Percentiles rank a stretch among this genome's conserved stretches.
Evolutionary conservation across 1,140 invertebrate genomes (phyloP).

Genomic region (Lasaia peninsularis): DNA sequence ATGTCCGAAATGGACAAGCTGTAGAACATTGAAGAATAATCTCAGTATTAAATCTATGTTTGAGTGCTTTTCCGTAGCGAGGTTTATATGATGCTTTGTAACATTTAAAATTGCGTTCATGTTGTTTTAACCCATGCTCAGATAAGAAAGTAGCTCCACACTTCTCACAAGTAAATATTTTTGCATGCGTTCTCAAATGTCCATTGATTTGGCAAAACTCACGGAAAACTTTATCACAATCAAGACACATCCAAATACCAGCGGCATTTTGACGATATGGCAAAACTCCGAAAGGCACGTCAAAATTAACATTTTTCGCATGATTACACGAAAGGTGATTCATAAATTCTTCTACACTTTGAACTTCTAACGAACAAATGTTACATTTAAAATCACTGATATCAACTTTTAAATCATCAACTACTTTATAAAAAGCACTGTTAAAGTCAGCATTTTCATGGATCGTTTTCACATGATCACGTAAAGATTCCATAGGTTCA

Average conservation of each 20-base stretch:
- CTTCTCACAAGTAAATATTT: conserved; percentile 65
- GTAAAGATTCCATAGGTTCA: conserved; percentile 51
- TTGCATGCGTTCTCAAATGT: conserved; percentile 56
- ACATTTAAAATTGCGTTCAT: conserved; percentile 62
- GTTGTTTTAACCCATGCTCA: conserved; percentile 57
- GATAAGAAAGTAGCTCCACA: conserved; percentile 62
- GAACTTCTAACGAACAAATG: conserved; percentile 41
- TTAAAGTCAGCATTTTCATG: conserved; percentile 56
- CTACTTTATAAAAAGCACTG: conserved; percentile 64
- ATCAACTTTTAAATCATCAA: conserved; percentile 61
- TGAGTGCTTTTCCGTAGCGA: conserved; percentile 55
- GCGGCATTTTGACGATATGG: conserved; percentile 52
- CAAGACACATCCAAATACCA: conserved; percentile 57
- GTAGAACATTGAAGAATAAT: conserved; percentile 67
- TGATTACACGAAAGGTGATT: conserved; percentile 54
- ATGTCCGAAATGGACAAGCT: conserved; percentile 58
- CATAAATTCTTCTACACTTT: conserved; percentile 53
- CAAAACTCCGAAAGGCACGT: conserved; percentile 57
- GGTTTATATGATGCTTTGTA: conserved; percentile 62
- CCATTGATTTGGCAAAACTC: conserved; percentile 65
- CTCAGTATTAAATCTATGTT: conserved; percentile 60
- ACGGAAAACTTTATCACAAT: conserved; percentile 57
- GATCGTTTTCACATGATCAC: conserved; percentile 49
- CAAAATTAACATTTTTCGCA: conserved; percentile 51
- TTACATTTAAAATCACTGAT: conserved; percentile 62